phyloP scores from a whole-genome alignment of 1,140 invertebrate genomes.

The Notospermus geniculatus region DNA sequence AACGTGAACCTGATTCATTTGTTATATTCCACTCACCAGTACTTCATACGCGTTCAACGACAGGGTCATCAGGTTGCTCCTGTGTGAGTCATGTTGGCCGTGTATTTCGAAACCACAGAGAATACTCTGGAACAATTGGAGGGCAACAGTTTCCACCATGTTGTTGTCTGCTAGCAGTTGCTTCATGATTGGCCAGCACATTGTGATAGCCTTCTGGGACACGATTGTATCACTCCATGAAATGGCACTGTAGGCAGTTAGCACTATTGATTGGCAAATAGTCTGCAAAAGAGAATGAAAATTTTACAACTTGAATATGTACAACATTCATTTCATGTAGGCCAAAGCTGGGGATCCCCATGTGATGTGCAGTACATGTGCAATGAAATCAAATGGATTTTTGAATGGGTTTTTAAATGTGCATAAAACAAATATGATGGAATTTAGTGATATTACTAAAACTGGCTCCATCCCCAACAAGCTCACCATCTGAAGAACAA shows the following conservation, averaged over 20 bases:
- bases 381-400: no score
- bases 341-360: no score
- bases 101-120: constrained; percentile 43
- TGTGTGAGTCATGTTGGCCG: constrained; percentile 82
- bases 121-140: constrained; percentile 36
- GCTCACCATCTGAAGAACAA: no score
- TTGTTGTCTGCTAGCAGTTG: constrained; percentile 35
- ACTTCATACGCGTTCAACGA: constrained; percentile 78
- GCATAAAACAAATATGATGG: no score
- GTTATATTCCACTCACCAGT: constrained; percentile 64
- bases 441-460: no score
- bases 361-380: no score
- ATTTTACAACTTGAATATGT: no score
- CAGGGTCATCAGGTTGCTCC: constrained; percentile 66
- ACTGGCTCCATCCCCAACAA: no score
- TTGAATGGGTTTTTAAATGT: no score
- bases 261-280: constrained; percentile 41
- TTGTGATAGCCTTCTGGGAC: constrained; percentile 71
- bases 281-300: constrained; percentile 33
- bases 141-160: constrained; percentile 32
- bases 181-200: constrained; percentile 65
- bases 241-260: constrained; percentile 64
- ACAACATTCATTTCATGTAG: no score
- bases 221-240: constrained; percentile 81
- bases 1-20: no score